These are phyloP conservation scores for Trissolcus basalis DNA, from an alignment of 1,140 invertebrate species.

Conservation along the genomic window DNA sequence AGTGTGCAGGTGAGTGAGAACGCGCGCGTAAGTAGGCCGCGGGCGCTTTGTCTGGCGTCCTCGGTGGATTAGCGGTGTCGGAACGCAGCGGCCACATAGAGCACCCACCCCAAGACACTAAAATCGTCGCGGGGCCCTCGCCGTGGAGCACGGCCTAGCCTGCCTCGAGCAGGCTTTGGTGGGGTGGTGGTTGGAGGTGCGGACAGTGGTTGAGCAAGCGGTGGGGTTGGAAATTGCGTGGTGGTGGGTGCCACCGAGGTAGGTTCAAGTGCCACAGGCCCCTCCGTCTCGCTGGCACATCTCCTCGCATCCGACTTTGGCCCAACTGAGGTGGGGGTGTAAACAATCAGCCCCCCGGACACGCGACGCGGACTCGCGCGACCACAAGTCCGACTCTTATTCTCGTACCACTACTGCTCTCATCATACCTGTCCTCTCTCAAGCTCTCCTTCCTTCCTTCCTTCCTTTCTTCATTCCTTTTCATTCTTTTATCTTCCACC, in stretches of 20 bases:
- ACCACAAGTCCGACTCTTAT: conserved; percentile 52
- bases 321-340: conserved; percentile 73
- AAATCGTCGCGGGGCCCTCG: conserved; percentile 75
- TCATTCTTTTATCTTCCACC: conserved; percentile 1
- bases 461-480: background rate
- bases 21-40: conserved; percentile 26
- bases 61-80: conserved; percentile 10
- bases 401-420: conserved; percentile 1
- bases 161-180: conserved; percentile 72
- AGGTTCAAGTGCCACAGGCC: conserved; percentile 64
- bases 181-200: conserved; percentile 76
- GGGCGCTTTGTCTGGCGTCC: background rate
- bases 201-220: conserved; percentile 75
- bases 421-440: background rate
- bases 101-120: conserved; percentile 76
- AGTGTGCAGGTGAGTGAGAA: background rate
- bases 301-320: conserved; percentile 62
- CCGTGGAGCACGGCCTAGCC: conserved; percentile 71
- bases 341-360: conserved; percentile 71
- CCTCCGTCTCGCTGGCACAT: conserved; percentile 68
- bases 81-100: conserved; percentile 67
- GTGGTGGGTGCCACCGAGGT: conserved; percentile 74
- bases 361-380: conserved; percentile 54
- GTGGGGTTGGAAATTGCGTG: conserved; percentile 77
- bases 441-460: background rate